Evolutionary conservation across 1,140 invertebrate species (phyloP).

Genomic region (Stenopsyche tienmushanensis): DNA sequence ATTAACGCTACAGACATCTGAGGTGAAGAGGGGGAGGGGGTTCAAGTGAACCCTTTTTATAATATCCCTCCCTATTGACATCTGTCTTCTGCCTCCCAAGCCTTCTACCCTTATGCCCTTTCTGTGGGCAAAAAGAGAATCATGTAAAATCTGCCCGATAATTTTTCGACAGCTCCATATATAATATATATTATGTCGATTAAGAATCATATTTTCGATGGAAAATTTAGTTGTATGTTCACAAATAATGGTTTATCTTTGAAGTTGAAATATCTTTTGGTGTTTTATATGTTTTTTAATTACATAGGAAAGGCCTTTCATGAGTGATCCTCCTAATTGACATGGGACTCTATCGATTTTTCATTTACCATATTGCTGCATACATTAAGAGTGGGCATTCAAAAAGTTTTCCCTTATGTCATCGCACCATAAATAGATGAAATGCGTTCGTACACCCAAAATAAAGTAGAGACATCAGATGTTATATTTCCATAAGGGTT

Average conservation of each 20-base stretch:
- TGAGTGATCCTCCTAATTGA: neutral
- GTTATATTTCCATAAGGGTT: slow-evolving; percentile 38
- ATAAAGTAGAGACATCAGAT: slow-evolving; percentile 39
- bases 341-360: slow-evolving; percentile 13
- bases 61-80: slow-evolving; percentile 37
- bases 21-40: slow-evolving; percentile 21
- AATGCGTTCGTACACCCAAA: slow-evolving; percentile 20
- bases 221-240: too few species aligned
- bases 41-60: slow-evolving; percentile 31
- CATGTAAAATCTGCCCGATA: slow-evolving; percentile 9
- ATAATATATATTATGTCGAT: neutral
- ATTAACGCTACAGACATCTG: slow-evolving; percentile 38
- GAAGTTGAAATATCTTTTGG: neutral
- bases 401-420: slow-evolving; percentile 36
- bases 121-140: slow-evolving; percentile 9
- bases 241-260: neutral
- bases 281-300: neutral
- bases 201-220: neutral
- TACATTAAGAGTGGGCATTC: slow-evolving; percentile 17
- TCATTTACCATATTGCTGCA: slow-evolving; percentile 8
- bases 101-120: slow-evolving; percentile 12
- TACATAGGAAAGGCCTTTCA: too few species aligned
- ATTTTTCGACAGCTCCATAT: slow-evolving; percentile 14
- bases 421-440: slow-evolving; percentile 25
- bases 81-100: slow-evolving; percentile 34